Evolutionary conservation across 2,888 invertebrate species (phyloP), one percentile per base, ranked within the genome.

Genomic region (Hydriomena furcata): DNA sequence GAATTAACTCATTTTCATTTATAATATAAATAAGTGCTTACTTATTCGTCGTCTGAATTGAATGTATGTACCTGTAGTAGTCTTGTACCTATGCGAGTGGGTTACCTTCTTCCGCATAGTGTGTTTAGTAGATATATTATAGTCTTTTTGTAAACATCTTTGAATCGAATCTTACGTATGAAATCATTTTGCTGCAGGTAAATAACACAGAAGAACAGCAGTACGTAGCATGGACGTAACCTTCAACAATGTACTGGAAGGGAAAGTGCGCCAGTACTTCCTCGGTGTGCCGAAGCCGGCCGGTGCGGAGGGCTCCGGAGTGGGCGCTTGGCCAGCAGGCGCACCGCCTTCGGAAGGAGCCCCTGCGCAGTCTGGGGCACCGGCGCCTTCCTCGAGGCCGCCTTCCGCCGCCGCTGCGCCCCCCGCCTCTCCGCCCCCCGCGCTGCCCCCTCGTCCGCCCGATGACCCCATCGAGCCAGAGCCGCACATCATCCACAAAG

Each of bases 231-330:
- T 95, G 95, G 95, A 95, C 92, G 93, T 93, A 85, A 92, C 93
- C 88, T 82, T 87, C 91, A 94, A 93, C 88, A 95, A 95, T 93
- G 94, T 95, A 89, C 91, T 95, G 93, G 94, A 95, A 93, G 95
- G 94, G 87, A 94, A 47, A 47, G 52, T 94, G 81, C 94, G 95
- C 81, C 95, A 95, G 91, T 95, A 94, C 90, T 95, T 95, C 85
- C 94, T 95, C 92, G 95, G 95, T 79, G 90, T 95, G 79, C 95
- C 95, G 61, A 92, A 91, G 73, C 89, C 89, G 72, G 84, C 82
- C 60, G 84, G 82, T 66, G 74, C 79, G 42, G 77, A 84, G 65
- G 71, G 81, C 65, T 66, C 78, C 71, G 82, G 41, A 24, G 81
- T 27, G 62, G 65, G 78, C 11, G 72, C 76, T 61, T 88, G 87